Evolutionary conservation across 2,888 invertebrate genomes (phyloP).

Genomic region (Galerucella nymphaeae): DNA sequence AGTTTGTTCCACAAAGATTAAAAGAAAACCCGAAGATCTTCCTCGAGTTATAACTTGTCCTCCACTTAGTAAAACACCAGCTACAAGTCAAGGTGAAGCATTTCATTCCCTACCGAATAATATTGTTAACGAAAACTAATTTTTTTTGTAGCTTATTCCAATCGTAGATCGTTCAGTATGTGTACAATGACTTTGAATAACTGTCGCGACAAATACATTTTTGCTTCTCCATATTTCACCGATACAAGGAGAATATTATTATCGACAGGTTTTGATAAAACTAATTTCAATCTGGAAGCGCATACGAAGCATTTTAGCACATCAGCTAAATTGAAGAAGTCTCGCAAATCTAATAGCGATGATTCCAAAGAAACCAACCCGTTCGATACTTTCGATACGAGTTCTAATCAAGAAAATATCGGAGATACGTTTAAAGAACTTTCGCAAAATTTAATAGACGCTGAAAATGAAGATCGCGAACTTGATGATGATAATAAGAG

Average conservation of each 20-base stretch:
- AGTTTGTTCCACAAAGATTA: conserved; percentile 4
- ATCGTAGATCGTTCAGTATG: conserved; percentile 9
- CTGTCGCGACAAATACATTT: neutral
- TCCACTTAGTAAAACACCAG: neutral
- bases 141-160: neutral
- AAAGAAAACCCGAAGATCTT: conserved; percentile 30
- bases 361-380: neutral
- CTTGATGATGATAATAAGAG: neutral
- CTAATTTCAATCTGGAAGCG: neutral
- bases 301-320: neutral
- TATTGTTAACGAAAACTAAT: too few relatives aligned
- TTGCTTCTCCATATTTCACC: neutral
- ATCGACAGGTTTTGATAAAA: neutral
- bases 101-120: neutral
- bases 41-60: conserved; percentile 44
- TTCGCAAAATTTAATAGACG: neutral
- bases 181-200: neutral
- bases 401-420: neutral
- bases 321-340: neutral
- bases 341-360: neutral
- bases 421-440: neutral
- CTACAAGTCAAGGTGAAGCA: neutral
- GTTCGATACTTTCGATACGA: neutral
- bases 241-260: neutral
- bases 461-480: neutral